Evolutionary conservation across 2,797 vertebrate species (phyloP).

Genomic region (Dicrostonyx torquatus): DNA sequence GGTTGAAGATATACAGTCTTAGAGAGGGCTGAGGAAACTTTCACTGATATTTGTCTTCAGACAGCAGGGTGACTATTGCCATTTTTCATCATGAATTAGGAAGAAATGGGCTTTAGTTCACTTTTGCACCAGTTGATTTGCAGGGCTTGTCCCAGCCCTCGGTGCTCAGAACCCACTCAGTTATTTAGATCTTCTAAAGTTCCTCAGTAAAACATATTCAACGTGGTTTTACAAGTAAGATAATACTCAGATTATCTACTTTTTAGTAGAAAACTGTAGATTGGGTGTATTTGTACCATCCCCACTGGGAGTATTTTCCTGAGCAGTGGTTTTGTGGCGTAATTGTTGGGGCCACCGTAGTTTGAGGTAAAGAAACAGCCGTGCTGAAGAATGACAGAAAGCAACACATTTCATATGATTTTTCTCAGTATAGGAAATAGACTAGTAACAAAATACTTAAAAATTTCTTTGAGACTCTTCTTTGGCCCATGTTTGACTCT

Average conservation of each 20-base stretch:
- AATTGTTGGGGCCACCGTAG: not conserved
- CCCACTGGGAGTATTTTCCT: not conserved
- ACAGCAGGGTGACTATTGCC: not conserved
- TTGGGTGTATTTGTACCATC: not conserved
- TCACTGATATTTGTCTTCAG: not conserved
- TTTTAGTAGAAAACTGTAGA: not conserved
- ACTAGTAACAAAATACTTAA: not conserved
- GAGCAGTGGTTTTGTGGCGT: not conserved
- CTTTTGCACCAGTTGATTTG: not conserved
- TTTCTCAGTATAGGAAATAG: slow-evolving; percentile 20
- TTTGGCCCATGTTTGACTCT: not conserved
- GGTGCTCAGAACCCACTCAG: fast-evolving
- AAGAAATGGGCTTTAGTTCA: not conserved
- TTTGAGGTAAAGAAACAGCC: not conserved
- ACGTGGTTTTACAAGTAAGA: not conserved
- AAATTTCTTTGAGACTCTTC: not conserved
- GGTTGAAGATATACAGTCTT: not conserved
- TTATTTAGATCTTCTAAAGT: not conserved
- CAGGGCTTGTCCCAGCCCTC: not conserved
- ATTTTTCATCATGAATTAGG: not conserved
- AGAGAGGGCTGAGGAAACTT: not conserved
- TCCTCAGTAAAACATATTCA: not conserved
- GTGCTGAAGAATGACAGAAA: not conserved
- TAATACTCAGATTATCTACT: not conserved
- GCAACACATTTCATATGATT: not conserved